These are phyloP conservation scores for Tragelaphus oryx DNA, from an alignment of 2,797 vertebrate genomes.

Conservation along the genomic window DNA sequence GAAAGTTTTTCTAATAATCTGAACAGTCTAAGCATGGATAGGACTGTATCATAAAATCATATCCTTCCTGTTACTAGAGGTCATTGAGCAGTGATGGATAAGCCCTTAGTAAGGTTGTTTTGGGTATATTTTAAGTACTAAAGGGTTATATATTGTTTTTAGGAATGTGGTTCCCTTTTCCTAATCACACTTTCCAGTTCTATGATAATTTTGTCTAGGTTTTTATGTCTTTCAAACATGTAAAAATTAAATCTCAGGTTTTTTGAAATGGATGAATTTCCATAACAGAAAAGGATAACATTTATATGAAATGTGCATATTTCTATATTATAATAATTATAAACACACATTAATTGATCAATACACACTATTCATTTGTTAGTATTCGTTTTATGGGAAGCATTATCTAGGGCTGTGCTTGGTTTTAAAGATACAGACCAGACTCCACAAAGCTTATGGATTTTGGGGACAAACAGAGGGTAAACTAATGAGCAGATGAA, in stretches of 20 bases:
- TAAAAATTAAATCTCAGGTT: background rate
- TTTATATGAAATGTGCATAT: background rate
- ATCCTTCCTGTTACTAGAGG: background rate
- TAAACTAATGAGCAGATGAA: background rate
- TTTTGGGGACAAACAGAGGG: background rate
- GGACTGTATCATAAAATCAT: background rate
- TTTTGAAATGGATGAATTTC: background rate
- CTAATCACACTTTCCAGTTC: background rate
- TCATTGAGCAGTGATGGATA: background rate
- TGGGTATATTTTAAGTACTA: background rate
- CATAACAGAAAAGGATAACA: background rate
- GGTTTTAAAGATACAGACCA: background rate
- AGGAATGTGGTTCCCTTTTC: background rate
- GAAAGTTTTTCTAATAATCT: background rate
- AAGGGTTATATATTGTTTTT: background rate
- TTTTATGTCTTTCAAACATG: background rate
- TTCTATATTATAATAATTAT: background rate
- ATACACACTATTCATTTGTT: background rate
- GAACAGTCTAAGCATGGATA: background rate
- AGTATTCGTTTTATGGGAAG: background rate
- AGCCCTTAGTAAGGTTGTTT: background rate
- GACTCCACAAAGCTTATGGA: background rate
- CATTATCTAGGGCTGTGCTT: background rate
- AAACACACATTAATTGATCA: background rate
- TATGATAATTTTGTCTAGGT: background rate